phyloP scores from a whole-genome alignment of 2,797 vertebrate genomes.

The Lepilemur ruficaudatus region DNA sequence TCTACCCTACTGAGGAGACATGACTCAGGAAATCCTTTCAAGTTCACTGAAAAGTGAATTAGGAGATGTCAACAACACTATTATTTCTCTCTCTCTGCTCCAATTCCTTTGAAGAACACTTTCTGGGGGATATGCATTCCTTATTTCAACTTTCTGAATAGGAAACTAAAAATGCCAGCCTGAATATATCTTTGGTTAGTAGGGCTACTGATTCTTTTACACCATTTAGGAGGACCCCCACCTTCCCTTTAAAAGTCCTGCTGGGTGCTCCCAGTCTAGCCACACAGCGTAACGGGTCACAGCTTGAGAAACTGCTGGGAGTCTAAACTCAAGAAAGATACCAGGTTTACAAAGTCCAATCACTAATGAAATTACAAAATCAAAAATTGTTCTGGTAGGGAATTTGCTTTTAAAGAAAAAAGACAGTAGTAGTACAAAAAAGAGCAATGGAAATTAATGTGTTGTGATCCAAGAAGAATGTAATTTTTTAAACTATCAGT shows the following conservation, averaged over 20 bases:
- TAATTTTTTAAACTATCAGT: constrained; percentile 54
- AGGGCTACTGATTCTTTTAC: neutral
- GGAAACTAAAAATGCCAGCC: neutral
- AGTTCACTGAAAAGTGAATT: neutral
- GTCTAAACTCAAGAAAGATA: neutral
- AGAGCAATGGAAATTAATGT: neutral
- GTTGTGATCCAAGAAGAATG: neutral
- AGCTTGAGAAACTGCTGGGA: neutral
- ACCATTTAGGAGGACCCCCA: neutral
- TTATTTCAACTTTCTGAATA: neutral
- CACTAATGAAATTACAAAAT: constrained; percentile 44
- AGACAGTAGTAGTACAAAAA: neutral
- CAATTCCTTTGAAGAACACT: neutral
- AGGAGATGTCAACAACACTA: neutral
- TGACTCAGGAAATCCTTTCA: neutral
- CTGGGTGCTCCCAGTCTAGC: too few species aligned
- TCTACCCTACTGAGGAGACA: neutral
- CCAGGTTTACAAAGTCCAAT: neutral
- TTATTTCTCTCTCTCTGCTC: neutral
- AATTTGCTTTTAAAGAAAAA: constrained; percentile 52
- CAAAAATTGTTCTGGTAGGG: neutral
- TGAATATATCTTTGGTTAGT: neutral
- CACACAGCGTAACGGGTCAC: neutral
- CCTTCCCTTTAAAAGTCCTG: neutral
- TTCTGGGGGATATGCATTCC: neutral